Conservation (phyloP, 37 sponge, comb jelly and placozoan species). For the Axinella damicornis region DNA sequence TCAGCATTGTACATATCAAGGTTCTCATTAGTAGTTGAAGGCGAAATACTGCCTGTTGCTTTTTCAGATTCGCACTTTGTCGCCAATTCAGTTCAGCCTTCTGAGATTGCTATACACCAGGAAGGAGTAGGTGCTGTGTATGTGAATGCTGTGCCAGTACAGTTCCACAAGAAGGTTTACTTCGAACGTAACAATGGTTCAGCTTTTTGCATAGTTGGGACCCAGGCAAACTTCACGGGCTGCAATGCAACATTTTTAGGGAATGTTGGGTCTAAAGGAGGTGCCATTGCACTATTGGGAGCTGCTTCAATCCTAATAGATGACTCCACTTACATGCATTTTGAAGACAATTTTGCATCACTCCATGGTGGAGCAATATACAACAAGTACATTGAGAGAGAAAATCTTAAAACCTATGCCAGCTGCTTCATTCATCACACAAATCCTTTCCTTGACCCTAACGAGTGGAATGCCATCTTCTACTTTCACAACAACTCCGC, state of each 20-base stretch:
- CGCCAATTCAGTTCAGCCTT: background rate
- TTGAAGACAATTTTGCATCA: constrained; percentile 41
- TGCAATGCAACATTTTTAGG: constrained; percentile 11
- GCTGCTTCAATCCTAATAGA: constrained; percentile 1
- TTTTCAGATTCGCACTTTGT: constrained; percentile 1
- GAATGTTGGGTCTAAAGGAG: constrained; percentile 59
- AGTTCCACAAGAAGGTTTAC: constrained; percentile 5
- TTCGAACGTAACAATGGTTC: constrained; percentile 52
- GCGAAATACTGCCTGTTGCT: background rate
- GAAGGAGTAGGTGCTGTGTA: constrained; percentile 56
- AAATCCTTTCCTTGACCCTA: constrained; percentile 11
- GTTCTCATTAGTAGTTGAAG: background rate
- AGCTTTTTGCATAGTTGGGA: constrained; percentile 44
- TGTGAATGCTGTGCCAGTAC: constrained; percentile 29
- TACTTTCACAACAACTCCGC: constrained; percentile 48
- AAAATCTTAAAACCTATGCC: constrained; percentile 6
- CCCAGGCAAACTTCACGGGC: constrained; percentile 22
- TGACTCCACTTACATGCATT: constrained; percentile 13
- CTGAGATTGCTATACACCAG: background rate
- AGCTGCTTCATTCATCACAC: constrained; percentile 57
- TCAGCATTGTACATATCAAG: constrained; percentile 23
- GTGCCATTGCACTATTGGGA: constrained; percentile 58
- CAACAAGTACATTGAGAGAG: constrained; percentile 21
- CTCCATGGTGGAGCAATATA: constrained; percentile 64
- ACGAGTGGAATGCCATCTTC: constrained; percentile 40